Percentiles rank a stretch among this genome's conserved stretches.
phyloP scores from a whole-genome alignment of 2,113 vertebrate species.

The Hydrolagus affinis region DNA sequence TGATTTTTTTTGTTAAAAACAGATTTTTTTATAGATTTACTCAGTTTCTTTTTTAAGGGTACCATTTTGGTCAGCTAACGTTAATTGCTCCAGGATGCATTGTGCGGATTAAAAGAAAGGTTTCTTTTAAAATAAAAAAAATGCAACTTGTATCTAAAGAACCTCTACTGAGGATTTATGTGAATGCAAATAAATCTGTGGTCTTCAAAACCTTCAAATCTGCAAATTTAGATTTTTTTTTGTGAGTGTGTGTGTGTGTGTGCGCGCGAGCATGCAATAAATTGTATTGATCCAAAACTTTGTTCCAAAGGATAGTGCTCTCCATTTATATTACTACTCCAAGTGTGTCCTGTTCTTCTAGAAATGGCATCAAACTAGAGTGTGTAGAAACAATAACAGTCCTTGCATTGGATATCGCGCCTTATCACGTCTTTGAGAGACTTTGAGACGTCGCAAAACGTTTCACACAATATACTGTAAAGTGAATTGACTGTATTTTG shows the following conservation, averaged over 20 bases:
- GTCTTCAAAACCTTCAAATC: constrained; percentile 23
- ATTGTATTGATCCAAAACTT: background rate
- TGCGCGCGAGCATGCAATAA: no score
- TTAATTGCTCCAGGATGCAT: constrained; percentile 30
- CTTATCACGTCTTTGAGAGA: no score
- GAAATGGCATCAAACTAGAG: no score
- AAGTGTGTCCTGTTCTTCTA: no score
- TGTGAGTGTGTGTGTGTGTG: no score
- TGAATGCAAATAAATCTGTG: constrained; percentile 33
- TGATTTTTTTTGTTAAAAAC: constrained; percentile 34
- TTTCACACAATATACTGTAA: no score
- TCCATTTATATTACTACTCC: background rate
- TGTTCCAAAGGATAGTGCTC: background rate
- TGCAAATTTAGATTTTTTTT: constrained; percentile 10
- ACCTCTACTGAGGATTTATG: constrained; percentile 27
- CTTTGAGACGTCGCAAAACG: no score
- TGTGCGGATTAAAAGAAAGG: constrained; percentile 21
- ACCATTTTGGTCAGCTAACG: constrained; percentile 31
- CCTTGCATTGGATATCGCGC: no score
- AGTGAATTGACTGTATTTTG: no score
- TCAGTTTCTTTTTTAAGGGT: constrained; percentile 23
- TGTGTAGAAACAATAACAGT: no score
- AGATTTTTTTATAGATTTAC: constrained; percentile 35
- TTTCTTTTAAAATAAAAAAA: no score
- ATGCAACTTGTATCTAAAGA: constrained; percentile 22